phyloP scores from a whole-genome alignment of 2,888 invertebrate genomes.

The Aelia acuminata region DNA sequence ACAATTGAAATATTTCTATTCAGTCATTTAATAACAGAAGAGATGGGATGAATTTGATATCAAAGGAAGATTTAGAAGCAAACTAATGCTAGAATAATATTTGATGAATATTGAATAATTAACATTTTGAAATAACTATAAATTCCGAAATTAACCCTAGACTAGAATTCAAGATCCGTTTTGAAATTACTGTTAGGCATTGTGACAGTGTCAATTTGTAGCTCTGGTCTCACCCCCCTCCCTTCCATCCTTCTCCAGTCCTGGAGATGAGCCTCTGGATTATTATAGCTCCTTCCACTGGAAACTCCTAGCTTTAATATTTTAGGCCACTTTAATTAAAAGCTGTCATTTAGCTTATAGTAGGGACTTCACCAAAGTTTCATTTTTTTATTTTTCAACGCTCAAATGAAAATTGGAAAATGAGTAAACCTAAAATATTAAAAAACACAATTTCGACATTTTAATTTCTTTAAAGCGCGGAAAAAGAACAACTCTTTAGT shows the following conservation, averaged over 20 bases:
- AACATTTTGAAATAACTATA: not conserved
- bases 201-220: not conserved
- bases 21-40: not conserved
- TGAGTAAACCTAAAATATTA: too few relatives aligned
- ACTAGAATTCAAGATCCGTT: not conserved
- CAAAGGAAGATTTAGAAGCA: not conserved
- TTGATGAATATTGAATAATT: too few relatives aligned
- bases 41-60: not conserved
- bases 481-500: too few relatives aligned
- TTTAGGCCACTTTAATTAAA: slow-evolving; percentile 35
- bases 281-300: not conserved
- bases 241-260: too few relatives aligned
- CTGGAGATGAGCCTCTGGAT: not conserved
- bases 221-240: not conserved
- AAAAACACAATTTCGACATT: too few relatives aligned
- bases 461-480: too few relatives aligned
- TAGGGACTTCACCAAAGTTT: not conserved
- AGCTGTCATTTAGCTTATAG: not conserved
- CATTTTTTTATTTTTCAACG: not conserved
- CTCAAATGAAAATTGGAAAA: not conserved
- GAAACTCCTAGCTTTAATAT: slow-evolving; percentile 36
- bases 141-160: not conserved
- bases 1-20: not conserved
- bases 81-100: not conserved
- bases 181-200: not conserved